phyloP scores from a whole-genome alignment of 2,888 invertebrate genomes.

The Catocala fraxini region DNA sequence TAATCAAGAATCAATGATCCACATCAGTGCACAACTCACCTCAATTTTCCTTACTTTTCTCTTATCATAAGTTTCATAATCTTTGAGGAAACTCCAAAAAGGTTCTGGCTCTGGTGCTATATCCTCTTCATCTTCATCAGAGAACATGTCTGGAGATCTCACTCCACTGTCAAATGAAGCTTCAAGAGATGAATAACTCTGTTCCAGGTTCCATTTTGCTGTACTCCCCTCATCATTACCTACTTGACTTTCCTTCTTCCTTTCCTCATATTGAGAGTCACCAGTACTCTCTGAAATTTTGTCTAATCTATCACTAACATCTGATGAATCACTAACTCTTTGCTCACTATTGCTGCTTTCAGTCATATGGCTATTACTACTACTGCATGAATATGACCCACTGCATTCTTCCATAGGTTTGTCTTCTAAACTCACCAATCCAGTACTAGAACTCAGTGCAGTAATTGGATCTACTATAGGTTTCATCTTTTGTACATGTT shows the following conservation, averaged over 20 bases:
- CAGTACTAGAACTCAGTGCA: conserved; percentile 68
- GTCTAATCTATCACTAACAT: conserved; percentile 60
- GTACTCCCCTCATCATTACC: conserved; percentile 62
- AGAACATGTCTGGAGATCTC: conserved; percentile 90
- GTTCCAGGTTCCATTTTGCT: conserved; percentile 76
- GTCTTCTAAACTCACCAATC: conserved; percentile 59
- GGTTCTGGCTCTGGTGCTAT: conserved; percentile 61
- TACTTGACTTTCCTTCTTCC: conserved; percentile 54
- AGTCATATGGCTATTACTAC: conserved; percentile 41
- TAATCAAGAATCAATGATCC: conserved; percentile 12
- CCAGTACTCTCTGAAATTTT: conserved; percentile 70
- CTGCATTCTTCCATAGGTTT: conserved; percentile 50
- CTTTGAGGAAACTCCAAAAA: conserved; percentile 76
- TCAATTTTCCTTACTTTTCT: conserved; percentile 76
- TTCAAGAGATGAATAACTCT: conserved; percentile 79
- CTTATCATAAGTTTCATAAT: conserved; percentile 77
- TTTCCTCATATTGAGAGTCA: conserved; percentile 72
- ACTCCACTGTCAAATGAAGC: conserved; percentile 83
- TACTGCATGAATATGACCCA: conserved; percentile 41
- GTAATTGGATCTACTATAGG: conserved; percentile 81
- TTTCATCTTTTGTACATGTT: conserved; percentile 81
- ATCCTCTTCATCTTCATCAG: conserved; percentile 85
- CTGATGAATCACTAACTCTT: conserved; percentile 55
- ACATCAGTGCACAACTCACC: conserved; percentile 54
- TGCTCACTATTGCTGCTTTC: conserved; percentile 52